Conservation (phyloP, 2,113 vertebrate genomes). For the Cairina moschata region DNA sequence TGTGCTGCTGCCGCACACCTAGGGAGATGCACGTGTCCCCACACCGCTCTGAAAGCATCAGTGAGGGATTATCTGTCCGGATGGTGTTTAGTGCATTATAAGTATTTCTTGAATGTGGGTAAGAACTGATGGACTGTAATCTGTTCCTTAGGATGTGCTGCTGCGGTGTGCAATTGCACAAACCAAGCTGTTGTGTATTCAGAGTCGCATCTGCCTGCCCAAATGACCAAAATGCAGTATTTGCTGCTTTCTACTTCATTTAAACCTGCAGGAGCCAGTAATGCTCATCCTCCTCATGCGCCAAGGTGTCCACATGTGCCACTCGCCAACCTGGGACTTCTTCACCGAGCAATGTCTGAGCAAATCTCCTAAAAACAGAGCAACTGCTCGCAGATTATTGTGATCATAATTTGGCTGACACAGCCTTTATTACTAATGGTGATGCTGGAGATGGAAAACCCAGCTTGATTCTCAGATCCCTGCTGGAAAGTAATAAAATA, state of each 20-base stretch:
- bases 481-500: conserved; percentile 46
- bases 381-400: background rate
- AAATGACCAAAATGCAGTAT: background rate
- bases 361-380: background rate
- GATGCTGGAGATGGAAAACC: conserved; percentile 16
- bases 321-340: background rate
- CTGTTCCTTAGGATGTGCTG: background rate
- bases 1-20: accelerated
- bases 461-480: conserved; percentile 37
- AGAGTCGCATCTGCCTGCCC: background rate
- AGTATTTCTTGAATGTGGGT: background rate
- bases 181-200: background rate
- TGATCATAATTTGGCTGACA: background rate
- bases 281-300: background rate
- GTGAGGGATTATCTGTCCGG: accelerated
- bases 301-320: background rate
- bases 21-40: too few relatives aligned
- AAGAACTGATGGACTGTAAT: background rate
- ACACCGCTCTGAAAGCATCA: background rate
- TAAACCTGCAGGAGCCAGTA: background rate
- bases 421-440: conserved; percentile 1
- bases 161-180: accelerated
- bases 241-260: background rate
- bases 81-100: accelerated
- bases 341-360: background rate